Evolutionary conservation across 2,113 vertebrate genomes (phyloP), one percentile per base, ranked within the genome.

Genomic region (Anthoscopus minutus): DNA sequence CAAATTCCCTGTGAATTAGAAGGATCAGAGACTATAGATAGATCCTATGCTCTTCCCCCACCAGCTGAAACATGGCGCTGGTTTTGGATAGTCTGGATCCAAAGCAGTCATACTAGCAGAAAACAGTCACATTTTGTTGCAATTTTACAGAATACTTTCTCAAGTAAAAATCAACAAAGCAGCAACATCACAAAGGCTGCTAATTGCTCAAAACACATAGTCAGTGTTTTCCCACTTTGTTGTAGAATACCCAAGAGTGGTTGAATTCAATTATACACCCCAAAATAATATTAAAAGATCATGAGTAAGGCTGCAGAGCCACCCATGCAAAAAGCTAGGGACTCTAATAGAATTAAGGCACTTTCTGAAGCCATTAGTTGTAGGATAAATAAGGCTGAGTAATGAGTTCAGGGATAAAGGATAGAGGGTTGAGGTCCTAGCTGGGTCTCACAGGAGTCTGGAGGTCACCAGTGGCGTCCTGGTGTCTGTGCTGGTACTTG

Each of bases 1-100:
- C 38, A 74, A 84, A 82, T 92, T 92, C 88, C 70, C 92, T 35
- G 31, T 69, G 86, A 94, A 93, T 93, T 92, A 89, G 77, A 79
- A 65, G 62, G 62, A 90, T 94, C 81, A 53, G 70, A 92, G 71
- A 44, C 85, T 95, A 80, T 64, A 90, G 88, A 81, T 57, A 90
- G 86, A 92, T 78, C n/a, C 76, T 48, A 11, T 44, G 27, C 60
- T 86, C 84, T 66, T 72, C 54, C 44, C 72, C 57, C 30, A 31
- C 48, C 80, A 82, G 40, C 56, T 76, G n/a, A 88, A 81, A 53
- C 2, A 6, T 62, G 54, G 62, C 58, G 45, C 54, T 88, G 76
- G 31, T 93, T 88, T 81, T 2, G 3, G 38, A 40, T 50, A 56
- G 51, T 64, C 79, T 71, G 64, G 58, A 42, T 73, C 64, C 64